Percentiles rank a stretch among this genome's conserved stretches.
Conservation (phyloP, 1,140 invertebrate genomes). For the Dendroctonus ponderosae region DNA sequence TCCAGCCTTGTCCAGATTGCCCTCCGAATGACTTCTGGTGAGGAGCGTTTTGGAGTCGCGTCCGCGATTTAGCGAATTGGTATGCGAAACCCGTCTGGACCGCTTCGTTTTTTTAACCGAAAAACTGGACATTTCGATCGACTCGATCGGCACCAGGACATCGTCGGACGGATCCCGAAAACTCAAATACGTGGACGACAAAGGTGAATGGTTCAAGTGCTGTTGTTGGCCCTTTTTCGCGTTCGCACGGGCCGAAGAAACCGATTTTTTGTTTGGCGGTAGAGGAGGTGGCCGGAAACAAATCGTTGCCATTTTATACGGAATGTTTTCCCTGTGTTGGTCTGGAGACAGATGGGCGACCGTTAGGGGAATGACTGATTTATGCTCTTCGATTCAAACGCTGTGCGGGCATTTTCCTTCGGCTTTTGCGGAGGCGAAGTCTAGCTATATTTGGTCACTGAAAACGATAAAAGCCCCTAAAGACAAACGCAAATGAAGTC, state of each 20-base stretch:
- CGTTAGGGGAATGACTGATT: too few species aligned
- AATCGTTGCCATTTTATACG: constrained; percentile 46
- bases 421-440: too few species aligned
- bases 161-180: constrained; percentile 49
- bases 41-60: constrained; percentile 35
- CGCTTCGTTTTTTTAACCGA: constrained; percentile 28
- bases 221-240: constrained; percentile 24
- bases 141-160: constrained; percentile 32
- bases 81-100: constrained; percentile 40
- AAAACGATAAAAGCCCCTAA: too few species aligned
- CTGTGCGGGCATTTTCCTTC: too few species aligned
- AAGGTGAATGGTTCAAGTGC: constrained; percentile 31
- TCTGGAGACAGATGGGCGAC: too few species aligned
- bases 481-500: too few species aligned
- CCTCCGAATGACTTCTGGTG: constrained; percentile 47
- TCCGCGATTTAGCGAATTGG: constrained; percentile 43
- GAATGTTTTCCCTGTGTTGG: too few species aligned
- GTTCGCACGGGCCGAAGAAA: constrained; percentile 1
- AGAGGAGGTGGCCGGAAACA: constrained; percentile 51
- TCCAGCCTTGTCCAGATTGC: constrained; percentile 45
- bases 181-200: constrained; percentile 49
- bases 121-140: constrained; percentile 25
- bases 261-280: constrained; percentile 49
- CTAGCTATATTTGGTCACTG: too few species aligned
- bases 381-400: too few species aligned